These are phyloP conservation scores for Deilephila elpenor DNA, from an alignment of 2,888 invertebrate genomes.

Conservation along the genomic window DNA sequence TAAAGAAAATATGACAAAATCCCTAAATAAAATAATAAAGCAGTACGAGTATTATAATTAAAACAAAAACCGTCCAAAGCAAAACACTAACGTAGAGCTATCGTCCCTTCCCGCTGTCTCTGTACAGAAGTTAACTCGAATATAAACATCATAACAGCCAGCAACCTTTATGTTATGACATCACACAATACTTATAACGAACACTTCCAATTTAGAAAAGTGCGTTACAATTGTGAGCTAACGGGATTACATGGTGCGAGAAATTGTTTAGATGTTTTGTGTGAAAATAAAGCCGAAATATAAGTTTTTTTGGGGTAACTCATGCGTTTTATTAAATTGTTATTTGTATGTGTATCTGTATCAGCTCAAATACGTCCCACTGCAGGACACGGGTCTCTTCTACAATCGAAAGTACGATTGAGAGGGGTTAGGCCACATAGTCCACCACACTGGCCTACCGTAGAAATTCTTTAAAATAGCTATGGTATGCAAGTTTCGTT, in stretches of 20 bases:
- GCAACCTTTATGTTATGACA: constrained; percentile 48
- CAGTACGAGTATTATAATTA: background rate
- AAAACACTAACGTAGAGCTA: background rate
- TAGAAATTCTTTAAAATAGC: no score
- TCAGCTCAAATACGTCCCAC: no score
- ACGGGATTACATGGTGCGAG: background rate
- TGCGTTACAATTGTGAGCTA: constrained; percentile 36
- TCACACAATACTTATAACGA: constrained; percentile 40
- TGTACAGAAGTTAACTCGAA: constrained; percentile 12
- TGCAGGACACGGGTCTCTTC: no score
- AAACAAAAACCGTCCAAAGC: background rate
- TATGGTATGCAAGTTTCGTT: no score
- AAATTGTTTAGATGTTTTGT: constrained; percentile 5
- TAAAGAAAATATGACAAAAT: background rate
- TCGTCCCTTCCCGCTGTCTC: constrained; percentile 14
- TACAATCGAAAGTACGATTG: no score
- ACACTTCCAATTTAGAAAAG: constrained; percentile 48
- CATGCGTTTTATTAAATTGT: constrained; percentile 4
- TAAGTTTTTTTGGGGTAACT: background rate
- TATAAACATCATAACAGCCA: constrained; percentile 37
- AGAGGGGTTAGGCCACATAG: no score
- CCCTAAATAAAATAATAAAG: background rate
- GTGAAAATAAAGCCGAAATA: background rate
- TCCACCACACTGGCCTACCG: no score
- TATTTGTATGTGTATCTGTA: no score